These are phyloP conservation scores for Pyralis farinalis DNA, from an alignment of 2,888 invertebrate species.

Conservation along the genomic window DNA sequence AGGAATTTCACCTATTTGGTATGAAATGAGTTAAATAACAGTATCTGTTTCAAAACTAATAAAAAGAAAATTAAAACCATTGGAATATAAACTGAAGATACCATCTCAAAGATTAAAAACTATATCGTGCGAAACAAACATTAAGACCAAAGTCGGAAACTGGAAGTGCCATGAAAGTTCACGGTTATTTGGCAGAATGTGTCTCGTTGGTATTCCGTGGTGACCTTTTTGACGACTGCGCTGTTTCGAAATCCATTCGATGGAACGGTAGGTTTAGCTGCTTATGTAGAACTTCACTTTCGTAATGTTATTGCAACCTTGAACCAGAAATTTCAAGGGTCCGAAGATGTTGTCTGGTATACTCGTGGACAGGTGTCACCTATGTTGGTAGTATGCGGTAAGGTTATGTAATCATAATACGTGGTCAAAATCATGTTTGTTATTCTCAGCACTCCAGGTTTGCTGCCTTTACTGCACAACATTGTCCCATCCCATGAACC, in stretches of 20 bases:
- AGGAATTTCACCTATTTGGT: no score
- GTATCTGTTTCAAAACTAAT: no score
- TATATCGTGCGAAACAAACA: not conserved
- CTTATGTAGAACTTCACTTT: conserved; percentile 8
- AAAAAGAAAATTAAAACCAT: no score
- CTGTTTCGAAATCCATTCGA: conserved; percentile 3
- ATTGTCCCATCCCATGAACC: no score
- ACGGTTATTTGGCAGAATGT: conserved; percentile 34
- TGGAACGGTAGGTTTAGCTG: not conserved
- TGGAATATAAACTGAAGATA: no score
- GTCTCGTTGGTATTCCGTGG: conserved; percentile 27
- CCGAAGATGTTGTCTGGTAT: not conserved
- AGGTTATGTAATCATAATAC: no score
- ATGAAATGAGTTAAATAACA: no score
- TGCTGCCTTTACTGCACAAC: no score
- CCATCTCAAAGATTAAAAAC: no score
- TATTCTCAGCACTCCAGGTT: no score
- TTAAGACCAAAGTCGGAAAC: conserved; percentile 17
- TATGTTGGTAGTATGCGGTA: no score
- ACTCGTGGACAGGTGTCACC: not conserved
- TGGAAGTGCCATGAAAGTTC: conserved; percentile 21
- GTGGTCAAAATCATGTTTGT: no score
- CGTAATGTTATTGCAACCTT: conserved; percentile 16
- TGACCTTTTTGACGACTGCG: conserved; percentile 37
- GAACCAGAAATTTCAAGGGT: conserved; percentile 15